Evolutionary conservation across 2,888 invertebrate genomes (phyloP), one percentile per base, ranked within the genome.

Genomic region (Branchipolynoe longqiensis): DNA sequence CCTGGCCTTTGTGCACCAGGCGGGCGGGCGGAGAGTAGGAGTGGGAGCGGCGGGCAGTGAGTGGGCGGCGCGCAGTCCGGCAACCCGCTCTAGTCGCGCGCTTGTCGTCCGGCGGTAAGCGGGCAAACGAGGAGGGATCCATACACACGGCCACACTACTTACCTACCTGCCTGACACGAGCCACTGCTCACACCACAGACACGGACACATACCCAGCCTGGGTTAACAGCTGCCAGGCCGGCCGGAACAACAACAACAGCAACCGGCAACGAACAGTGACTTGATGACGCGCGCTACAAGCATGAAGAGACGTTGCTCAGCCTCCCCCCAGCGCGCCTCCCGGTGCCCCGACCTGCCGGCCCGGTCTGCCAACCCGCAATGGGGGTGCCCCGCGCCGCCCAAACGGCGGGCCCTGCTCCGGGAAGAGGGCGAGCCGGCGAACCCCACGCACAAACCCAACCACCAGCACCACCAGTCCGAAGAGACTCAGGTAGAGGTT

Each of bases 231-330:
- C n/a, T n/a, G n/a, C n/a, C n/a, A n/a, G n/a, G n/a, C n/a, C n/a
- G n/a, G n/a, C n/a, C n/a, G n/a, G n/a, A n/a, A n/a, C 28, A 62
- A 62, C 28, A 14, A 62, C 25, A 62, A 38, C 69, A 28, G 62
- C 25, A 14, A 31, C 62, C 25, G 62, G 62, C 25, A 31, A n/a
- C n/a, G n/a, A n/a, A n/a, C n/a, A n/a, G n/a, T n/a, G n/a, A n/a
- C n/a, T n/a, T n/a, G n/a, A n/a, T 48, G 48, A 69, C 36, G 25
- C 36, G 69, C 38, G n/a, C 6, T 4, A 22, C 22, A 69, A 38
- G 38, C 69, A 69, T 69, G 69, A 69, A 69, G 38, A 69, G 69
- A 69, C 33, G 69, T 33, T 31, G 62, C 31, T 69, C 69, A 33
- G 12, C 36, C 38, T 69, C 69, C 18, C 69, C 69, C 36, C 69